Base-by-base conservation (phyloP, 2,888 invertebrate species). In the Lasius platythorax region DNA sequence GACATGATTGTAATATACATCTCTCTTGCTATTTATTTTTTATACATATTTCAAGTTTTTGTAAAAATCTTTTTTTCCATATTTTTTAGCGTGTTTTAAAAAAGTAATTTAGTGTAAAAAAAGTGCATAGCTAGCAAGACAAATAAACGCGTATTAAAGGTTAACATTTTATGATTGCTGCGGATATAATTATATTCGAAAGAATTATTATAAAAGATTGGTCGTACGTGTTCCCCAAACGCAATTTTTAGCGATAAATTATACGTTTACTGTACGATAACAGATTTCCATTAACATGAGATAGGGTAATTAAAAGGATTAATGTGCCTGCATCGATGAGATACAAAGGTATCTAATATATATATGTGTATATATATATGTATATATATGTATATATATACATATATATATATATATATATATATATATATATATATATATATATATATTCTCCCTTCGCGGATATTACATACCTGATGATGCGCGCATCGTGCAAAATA, bases 281-380 rank as follows among this genome's bases (percentile, higher is more conserved):
- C 61, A 61, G 37, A 79, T 72, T 72, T 72, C 12, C 61, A 63
- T 79, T 61, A 61, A 37, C n/a, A 43, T 15, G 28, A 61, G 28
- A 61, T 63, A 28, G 28, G 37, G 12, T 50, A 72, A 79, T 79
- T 79, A 79, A 46, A 79, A 28, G 18, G n/a, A 43, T 46, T 79
- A 67, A 67, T 67, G n/a, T 40, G n/a, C 56, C n/a, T 40, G 28
- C 40, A 66, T 1, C 37, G 30, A 53, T 53, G 53, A 78, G 66
- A 6, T 37, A 66, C 28, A 53, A 75, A 76, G n/a, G n/a, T 56
- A 40, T 40, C 53, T 67, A 53, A 53, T 53, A 15, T 68, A 37
- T 30, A 68, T 50, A 67, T 46, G 23, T n/a, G 11, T 46, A 46
- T 23, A 3, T 58, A 53, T 53, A 28, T 40, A 58, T 40, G 56